Evolutionary conservation across 1,140 invertebrate species (phyloP).

Genomic region (Grapholita molesta): DNA sequence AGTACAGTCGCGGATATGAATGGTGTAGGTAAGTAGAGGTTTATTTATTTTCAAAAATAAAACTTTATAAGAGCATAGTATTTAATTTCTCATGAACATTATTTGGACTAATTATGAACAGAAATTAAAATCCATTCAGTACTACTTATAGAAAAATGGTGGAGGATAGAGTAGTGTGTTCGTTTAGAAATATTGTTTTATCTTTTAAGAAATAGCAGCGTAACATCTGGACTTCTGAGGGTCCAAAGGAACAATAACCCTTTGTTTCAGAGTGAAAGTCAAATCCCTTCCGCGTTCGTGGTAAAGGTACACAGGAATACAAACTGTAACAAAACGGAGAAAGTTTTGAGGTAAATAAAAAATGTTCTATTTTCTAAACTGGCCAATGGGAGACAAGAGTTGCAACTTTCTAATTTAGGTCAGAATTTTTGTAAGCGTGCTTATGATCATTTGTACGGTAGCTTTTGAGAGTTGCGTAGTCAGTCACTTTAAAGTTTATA

Average conservation of each 20-base stretch:
- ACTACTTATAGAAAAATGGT: no score
- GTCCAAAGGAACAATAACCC: constrained; percentile 30
- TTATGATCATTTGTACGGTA: constrained; percentile 52
- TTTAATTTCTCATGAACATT: no score
- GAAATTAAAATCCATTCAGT: no score
- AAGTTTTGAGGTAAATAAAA: constrained; percentile 59
- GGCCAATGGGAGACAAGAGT: constrained; percentile 51
- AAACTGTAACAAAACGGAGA: constrained; percentile 74
- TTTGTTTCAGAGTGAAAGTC: constrained; percentile 69
- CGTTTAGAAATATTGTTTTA: neutral
- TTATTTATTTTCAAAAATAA: no score
- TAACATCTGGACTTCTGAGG: constrained; percentile 2
- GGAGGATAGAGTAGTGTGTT: no score
- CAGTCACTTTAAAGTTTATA: neutral
- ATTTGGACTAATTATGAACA: no score
- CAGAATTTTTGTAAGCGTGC: constrained; percentile 42
- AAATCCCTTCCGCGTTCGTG: constrained; percentile 60
- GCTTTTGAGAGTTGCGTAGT: constrained; percentile 28
- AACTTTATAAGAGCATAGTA: no score
- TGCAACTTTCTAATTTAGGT: constrained; percentile 68
- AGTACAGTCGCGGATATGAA: neutral
- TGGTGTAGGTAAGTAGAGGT: neutral
- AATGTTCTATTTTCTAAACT: constrained; percentile 42
- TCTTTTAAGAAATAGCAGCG: neutral
- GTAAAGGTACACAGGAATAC: constrained; percentile 54